Conservation (phyloP, 2,113 vertebrate genomes). For the Phalacrocorax brasilianus region DNA sequence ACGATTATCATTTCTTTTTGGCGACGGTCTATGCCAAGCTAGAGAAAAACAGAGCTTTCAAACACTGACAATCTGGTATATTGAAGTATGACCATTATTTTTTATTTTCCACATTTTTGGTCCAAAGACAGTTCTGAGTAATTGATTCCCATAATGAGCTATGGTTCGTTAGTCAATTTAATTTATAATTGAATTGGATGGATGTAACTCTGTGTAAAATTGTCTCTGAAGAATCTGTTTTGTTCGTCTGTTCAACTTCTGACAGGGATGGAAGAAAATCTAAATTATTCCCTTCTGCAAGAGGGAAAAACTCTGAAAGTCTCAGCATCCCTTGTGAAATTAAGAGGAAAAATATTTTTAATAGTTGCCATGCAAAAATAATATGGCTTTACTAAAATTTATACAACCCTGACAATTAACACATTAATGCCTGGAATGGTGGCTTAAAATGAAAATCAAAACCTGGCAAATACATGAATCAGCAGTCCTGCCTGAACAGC, state of each 20-base stretch:
- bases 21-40: conserved; percentile 79
- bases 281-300: conserved; percentile 83
- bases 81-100: conserved; percentile 88
- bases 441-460: conserved; percentile 37
- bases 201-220: conserved; percentile 90
- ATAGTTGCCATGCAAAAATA: conserved; percentile 81
- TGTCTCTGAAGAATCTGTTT: conserved; percentile 89
- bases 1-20: conserved; percentile 83
- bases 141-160: conserved; percentile 94
- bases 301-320: conserved; percentile 74
- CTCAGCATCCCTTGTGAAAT: conserved; percentile 83
- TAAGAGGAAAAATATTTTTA: conserved; percentile 81
- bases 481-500: conserved; percentile 1
- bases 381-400: conserved; percentile 77
- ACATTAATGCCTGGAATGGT: conserved; percentile 62
- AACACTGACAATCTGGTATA: conserved; percentile 86
- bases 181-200: conserved; percentile 95
- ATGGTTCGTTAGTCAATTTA: conserved; percentile 95
- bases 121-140: conserved; percentile 91
- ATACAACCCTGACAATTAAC: conserved; percentile 77
- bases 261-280: conserved; percentile 84
- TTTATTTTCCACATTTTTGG: conserved; percentile 90
- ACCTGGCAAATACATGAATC: conserved; percentile 17
- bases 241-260: conserved; percentile 87
- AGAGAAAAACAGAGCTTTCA: conserved; percentile 85